Evolutionary conservation across 1,140 invertebrate species (phyloP), one percentile per base, ranked within the genome.

Genomic region (Capitella teleta): DNA sequence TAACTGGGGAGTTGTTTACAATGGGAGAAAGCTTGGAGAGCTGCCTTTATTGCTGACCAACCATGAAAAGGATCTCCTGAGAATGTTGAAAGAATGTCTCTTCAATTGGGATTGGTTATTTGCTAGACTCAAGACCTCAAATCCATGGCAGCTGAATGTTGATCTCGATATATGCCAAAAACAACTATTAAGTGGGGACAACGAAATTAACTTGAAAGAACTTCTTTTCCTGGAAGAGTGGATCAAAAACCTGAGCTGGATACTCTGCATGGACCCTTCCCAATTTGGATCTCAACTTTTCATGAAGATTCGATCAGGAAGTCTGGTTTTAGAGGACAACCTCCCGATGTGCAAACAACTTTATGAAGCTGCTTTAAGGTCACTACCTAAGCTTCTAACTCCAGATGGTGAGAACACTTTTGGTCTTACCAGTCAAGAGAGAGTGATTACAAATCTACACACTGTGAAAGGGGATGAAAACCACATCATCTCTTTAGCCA

Each of bases 351-450:
- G n/a, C 47, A 54, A 44, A 41, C 28, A 16, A 16, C 25, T 44
- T 5, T 30, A 21, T 6, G 12, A 19, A 28, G 30, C 3, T 5
- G 36, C 32, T 28, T 24, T 28, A 41, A 28, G 3, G 19, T 14
- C 5, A 30, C 30, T 10, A 8, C 41, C 16, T 21, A 46, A 25
- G 38, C 30, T 18, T 24, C 32, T 45, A 47, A 26, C 36, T 18
- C 19, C 21, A n/a, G 3, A 69, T 73, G 75, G 4, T 76, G 81
- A 58, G 76, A 79, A 4, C 77, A 76, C 60, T 77, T 81, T 47
- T 65, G 86, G 45, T 79, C 79, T 57, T 85, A 84, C 56, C 83
- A 86, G 82, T 82, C 30, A 74, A 78, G 60, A 83, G 86, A 66
- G 80, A 85, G 59, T 83, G 81, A 63, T 77, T 82, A n/a, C 76